A percentile compares a stretch with the other conserved stretches of the same genome.
Evolutionary conservation across 2,113 vertebrate species (phyloP).

Genomic region (Actinemys pallida): DNA sequence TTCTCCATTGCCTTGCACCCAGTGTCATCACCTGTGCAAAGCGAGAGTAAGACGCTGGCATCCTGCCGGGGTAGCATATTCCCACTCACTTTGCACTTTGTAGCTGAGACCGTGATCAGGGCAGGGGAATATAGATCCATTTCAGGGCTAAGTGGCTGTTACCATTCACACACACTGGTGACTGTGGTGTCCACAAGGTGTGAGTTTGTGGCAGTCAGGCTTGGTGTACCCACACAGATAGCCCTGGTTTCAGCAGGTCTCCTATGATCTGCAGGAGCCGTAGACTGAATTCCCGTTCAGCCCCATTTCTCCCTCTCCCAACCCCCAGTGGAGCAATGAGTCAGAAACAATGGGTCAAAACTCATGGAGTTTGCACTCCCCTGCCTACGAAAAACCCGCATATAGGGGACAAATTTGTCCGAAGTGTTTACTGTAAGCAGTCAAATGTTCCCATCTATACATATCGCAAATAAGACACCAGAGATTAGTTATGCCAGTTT

Average conservation of each 20-base stretch:
- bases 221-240: not conserved
- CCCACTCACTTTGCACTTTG: not conserved
- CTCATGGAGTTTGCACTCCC: not conserved
- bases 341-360: slow-evolving; percentile 9
- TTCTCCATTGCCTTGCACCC: not conserved
- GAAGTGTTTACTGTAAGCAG: not conserved
- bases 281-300: not conserved
- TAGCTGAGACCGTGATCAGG: not conserved
- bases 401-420: not conserved
- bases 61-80: not conserved
- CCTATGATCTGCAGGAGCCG: not conserved
- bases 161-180: not conserved
- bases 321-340: accelerated
- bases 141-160: not conserved
- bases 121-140: not conserved
- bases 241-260: not conserved
- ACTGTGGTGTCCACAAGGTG: accelerated
- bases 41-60: not conserved
- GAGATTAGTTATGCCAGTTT: not conserved
- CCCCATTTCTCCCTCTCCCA: not conserved
- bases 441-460: not conserved
- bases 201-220: not conserved
- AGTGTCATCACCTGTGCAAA: not conserved
- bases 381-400: not conserved
- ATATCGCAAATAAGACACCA: not conserved